phyloP scores from a whole-genome alignment of 2,797 vertebrate species.

The Darevskia mixta region DNA sequence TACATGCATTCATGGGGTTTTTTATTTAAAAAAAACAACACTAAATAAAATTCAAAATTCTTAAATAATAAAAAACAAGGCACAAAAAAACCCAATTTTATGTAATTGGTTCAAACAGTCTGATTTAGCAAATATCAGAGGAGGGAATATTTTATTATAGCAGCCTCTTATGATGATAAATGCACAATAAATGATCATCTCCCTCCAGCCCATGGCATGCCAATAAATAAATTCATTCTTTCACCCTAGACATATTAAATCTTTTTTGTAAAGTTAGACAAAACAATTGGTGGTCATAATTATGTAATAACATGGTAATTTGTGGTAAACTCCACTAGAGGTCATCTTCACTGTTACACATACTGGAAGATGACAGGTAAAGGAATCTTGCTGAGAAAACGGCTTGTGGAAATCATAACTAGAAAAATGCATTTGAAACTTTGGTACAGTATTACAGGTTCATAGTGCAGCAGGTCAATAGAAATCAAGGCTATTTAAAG shows the following conservation, averaged over 20 bases:
- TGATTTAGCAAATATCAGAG: neutral
- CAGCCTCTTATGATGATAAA: neutral
- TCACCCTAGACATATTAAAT: neutral
- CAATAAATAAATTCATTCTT: neutral
- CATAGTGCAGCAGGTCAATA: too few species aligned
- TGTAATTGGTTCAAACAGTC: neutral
- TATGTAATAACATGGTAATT: conserved; percentile 21
- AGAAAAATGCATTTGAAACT: neutral
- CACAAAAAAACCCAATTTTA: neutral
- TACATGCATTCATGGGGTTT: too few species aligned
- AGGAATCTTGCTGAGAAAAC: neutral
- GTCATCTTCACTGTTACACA: neutral
- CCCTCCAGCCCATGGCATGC: neutral
- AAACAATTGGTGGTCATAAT: neutral
- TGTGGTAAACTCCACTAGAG: conserved; percentile 20
- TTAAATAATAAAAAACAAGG: neutral
- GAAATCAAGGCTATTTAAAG: neutral
- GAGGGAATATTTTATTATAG: neutral
- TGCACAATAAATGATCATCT: neutral
- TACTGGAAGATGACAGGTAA: conserved; percentile 1
- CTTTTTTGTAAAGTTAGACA: neutral
- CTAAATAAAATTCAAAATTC: neutral
- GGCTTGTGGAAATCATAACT: neutral
- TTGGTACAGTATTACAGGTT: neutral
- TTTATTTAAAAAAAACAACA: too few species aligned